Evolutionary conservation across 1,140 invertebrate genomes (phyloP).

Genomic region (Drosophila triauraria): DNA sequence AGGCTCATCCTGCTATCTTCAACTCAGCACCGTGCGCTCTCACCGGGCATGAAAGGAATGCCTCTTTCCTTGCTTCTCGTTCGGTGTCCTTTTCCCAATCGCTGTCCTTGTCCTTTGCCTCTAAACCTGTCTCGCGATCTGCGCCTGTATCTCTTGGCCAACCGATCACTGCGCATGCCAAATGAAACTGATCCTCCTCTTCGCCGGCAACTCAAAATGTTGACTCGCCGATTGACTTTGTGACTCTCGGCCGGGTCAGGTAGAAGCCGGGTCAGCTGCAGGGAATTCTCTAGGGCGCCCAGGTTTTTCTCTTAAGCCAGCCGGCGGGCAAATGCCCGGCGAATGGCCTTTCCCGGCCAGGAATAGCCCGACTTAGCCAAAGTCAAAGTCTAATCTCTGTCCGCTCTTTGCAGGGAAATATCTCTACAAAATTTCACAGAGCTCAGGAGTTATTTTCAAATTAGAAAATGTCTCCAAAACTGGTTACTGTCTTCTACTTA

Average conservation of each 20-base stretch:
- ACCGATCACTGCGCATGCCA: conserved; percentile 65
- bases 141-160: conserved; percentile 17
- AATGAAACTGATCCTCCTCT: conserved; percentile 48
- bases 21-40: conserved; percentile 3
- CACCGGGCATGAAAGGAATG: conserved; percentile 32
- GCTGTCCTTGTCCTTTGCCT: conserved; percentile 12
- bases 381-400: conserved; percentile 39
- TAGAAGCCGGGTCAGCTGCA: conserved; percentile 26
- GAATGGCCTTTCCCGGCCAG: conserved; percentile 58
- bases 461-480: not conserved
- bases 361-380: conserved; percentile 52
- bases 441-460: not conserved
- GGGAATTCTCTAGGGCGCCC: conserved; percentile 4
- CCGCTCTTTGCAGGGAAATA: not conserved
- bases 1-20: conserved; percentile 35
- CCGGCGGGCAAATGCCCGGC: conserved; percentile 50
- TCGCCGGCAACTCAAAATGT: not conserved
- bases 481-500: not conserved
- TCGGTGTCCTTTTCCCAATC: conserved; percentile 1
- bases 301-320: conserved; percentile 42
- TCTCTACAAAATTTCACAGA: not conserved
- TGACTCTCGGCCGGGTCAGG: conserved; percentile 22
- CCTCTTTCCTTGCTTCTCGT: conserved; percentile 10
- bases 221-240: conserved; percentile 41
- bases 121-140: conserved; percentile 23